phyloP scores from a whole-genome alignment of 2,113 vertebrate genomes.

The Elephantulus edwardii region DNA sequence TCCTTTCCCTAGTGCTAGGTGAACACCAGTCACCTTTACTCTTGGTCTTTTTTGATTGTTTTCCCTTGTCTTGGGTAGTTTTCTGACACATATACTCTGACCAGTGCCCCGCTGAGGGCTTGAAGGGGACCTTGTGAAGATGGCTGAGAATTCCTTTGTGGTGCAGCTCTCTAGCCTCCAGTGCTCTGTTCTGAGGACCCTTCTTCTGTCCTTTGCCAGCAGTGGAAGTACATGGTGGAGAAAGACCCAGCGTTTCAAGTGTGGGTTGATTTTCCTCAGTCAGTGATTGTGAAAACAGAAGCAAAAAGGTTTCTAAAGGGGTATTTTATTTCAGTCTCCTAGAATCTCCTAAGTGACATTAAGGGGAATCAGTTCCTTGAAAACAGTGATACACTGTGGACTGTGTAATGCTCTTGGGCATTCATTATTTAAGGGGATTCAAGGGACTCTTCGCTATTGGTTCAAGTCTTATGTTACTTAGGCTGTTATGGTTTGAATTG shows the following conservation, averaged over 20 bases:
- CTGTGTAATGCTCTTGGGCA: not conserved
- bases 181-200: not conserved
- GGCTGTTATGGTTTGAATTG: not conserved
- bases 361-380: not conserved
- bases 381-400: not conserved
- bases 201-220: not conserved
- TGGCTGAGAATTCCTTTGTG: not conserved
- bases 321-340: not conserved
- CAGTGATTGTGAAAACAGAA: not conserved
- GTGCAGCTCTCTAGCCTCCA: not conserved
- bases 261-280: not conserved
- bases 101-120: not conserved
- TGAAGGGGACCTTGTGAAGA: not conserved
- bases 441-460: not conserved
- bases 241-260: not conserved
- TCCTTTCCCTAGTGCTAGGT: not conserved
- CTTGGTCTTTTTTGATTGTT: not conserved
- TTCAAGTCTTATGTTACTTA: not conserved
- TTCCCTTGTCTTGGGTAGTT: not conserved
- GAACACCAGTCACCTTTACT: not conserved
- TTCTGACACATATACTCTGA: not conserved
- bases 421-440: not conserved
- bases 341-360: not conserved
- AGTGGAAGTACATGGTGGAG: not conserved
- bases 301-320: constrained; percentile 8